These are phyloP conservation scores for Spodoptera frugiperda DNA, from an alignment of 1,140 invertebrate species.

Conservation along the genomic window DNA sequence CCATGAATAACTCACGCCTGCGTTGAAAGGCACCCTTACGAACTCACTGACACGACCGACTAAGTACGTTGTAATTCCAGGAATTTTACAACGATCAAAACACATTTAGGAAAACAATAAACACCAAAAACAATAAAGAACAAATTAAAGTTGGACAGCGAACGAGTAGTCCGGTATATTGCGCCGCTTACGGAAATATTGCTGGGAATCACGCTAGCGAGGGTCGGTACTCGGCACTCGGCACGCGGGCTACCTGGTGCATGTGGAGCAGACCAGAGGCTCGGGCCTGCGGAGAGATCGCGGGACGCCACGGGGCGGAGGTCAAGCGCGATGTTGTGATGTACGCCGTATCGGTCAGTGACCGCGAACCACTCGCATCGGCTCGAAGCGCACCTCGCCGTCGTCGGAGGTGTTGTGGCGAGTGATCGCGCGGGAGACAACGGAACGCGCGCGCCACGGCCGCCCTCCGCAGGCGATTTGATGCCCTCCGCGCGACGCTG, in stretches of 20 bases:
- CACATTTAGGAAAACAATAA: conserved; percentile 80
- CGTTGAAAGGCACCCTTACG: conserved; percentile 36
- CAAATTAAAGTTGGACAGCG: conserved; percentile 78
- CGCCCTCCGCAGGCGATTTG: conserved; percentile 83
- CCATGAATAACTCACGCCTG: conserved; percentile 57
- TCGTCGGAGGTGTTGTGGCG: conserved; percentile 70
- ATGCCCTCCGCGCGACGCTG: conserved; percentile 79
- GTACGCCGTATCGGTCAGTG: conserved; percentile 74
- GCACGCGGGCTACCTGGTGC: conserved; percentile 65
- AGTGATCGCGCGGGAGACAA: conserved; percentile 69
- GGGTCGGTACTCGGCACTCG: conserved; percentile 51
- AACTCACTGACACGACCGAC: conserved; percentile 46
- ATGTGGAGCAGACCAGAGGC: conserved; percentile 52
- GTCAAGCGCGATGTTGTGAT: conserved; percentile 58
- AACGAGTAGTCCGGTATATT: conserved; percentile 62
- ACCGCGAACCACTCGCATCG: conserved; percentile 66
- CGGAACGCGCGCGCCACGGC: conserved; percentile 74
- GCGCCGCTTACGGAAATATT: conserved; percentile 68
- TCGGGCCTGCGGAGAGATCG: conserved; percentile 14
- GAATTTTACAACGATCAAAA: conserved; percentile 59
- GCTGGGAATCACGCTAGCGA: conserved; percentile 74
- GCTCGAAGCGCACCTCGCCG: conserved; percentile 69
- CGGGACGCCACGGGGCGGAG: conserved; percentile 59
- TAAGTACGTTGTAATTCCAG: conserved; percentile 31
- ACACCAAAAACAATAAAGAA: conserved; percentile 82